Conservation (phyloP, 2,797 vertebrate genomes). For the Protonibea diacanthus region DNA sequence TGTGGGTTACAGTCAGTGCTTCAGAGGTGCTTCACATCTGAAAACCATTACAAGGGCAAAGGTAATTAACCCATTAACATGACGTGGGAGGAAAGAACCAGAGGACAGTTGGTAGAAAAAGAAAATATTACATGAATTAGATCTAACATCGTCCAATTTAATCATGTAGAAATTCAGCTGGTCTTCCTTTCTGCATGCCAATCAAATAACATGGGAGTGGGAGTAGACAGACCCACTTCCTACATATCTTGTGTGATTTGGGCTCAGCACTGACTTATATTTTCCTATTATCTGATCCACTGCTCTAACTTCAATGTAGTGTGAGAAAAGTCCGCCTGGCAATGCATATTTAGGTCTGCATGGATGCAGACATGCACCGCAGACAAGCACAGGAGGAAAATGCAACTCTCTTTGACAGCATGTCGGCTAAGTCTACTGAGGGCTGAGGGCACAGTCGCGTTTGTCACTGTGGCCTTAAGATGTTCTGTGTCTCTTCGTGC, state of each 20-base stretch:
- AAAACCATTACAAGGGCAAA: conserved; percentile 24
- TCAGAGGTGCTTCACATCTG: conserved; percentile 25
- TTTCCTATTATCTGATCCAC: not conserved
- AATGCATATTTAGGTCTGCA: conserved; percentile 15
- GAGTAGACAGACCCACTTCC: conserved; percentile 22
- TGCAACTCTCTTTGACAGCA: conserved; percentile 54
- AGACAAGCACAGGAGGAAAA: conserved; percentile 47
- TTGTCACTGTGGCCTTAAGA: conserved; percentile 45
- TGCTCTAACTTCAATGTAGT: conserved; percentile 1
- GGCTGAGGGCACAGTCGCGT: conserved; percentile 47
- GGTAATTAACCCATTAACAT: conserved; percentile 7
- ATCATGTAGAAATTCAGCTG: conserved; percentile 14
- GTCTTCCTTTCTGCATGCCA: conserved; percentile 20
- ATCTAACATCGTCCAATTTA: not conserved
- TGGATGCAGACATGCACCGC: conserved; percentile 24
- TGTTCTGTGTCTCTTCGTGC: conserved; percentile 32
- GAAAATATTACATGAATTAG: conserved; percentile 24
- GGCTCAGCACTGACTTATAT: not conserved
- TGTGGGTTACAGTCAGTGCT: conserved; percentile 1
- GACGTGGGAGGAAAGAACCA: conserved; percentile 7
- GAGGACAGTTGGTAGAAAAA: conserved; percentile 4
- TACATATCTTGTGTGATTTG: not conserved
- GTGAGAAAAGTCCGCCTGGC: conserved; percentile 12
- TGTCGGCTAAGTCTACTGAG: conserved; percentile 33
- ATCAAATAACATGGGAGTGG: conserved; percentile 15